These are phyloP conservation scores for Acyrthosiphon pisum DNA, from an alignment of 1,140 invertebrate species.

Conservation along the genomic window DNA sequence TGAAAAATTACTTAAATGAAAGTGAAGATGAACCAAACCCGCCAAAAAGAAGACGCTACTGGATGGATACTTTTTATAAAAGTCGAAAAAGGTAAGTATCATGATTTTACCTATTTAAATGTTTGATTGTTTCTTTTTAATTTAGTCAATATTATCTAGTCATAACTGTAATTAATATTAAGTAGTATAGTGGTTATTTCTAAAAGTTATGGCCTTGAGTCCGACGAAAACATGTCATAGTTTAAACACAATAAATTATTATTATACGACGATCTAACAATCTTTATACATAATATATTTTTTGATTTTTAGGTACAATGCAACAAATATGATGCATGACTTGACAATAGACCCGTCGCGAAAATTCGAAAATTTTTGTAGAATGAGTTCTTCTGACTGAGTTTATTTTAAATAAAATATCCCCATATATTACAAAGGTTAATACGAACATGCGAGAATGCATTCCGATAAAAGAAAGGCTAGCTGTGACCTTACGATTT, in stretches of 20 bases:
- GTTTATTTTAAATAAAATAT: neutral
- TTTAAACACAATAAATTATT: no score
- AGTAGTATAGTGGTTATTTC: no score
- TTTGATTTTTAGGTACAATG: neutral
- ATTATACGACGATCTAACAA: neutral
- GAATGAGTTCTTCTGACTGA: constrained; percentile 34
- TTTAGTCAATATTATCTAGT: no score
- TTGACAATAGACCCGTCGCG: neutral
- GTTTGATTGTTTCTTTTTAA: no score
- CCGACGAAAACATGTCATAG: no score
- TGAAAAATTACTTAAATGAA: no score
- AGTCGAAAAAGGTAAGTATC: no score
- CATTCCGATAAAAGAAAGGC: neutral
- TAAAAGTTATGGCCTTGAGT: no score
- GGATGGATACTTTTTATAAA: neutral
- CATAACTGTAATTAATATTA: no score
- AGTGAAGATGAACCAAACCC: no score
- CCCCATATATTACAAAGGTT: neutral
- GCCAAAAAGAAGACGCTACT: neutral
- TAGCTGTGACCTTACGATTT: neutral
- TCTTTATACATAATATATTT: neutral
- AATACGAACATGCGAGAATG: neutral
- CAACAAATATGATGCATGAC: neutral
- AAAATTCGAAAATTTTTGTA: constrained; percentile 58
- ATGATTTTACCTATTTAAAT: no score